Evolutionary conservation across 2,797 vertebrate genomes (phyloP).

Genomic region (Tauraco hartlaubi): DNA sequence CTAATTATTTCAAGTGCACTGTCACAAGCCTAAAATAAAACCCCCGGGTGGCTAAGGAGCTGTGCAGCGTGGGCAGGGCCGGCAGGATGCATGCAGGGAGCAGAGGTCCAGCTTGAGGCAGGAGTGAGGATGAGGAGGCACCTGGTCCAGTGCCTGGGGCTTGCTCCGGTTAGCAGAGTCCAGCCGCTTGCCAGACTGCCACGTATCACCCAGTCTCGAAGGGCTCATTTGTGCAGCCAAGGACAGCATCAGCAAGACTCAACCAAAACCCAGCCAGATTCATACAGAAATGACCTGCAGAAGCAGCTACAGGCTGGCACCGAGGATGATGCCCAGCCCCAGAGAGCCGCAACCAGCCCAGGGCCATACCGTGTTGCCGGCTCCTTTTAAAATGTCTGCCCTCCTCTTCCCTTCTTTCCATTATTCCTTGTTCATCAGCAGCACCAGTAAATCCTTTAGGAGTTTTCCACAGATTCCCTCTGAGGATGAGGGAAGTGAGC

Average conservation of each 20-base stretch:
- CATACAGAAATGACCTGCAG: fast-evolving
- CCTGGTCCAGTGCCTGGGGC: neutral
- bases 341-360: neutral
- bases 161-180: fast-evolving
- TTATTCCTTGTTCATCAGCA: neutral
- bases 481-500: neutral
- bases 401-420: neutral
- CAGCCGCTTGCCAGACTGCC: fast-evolving
- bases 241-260: neutral
- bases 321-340: fast-evolving
- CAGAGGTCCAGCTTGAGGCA: neutral
- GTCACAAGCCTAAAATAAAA: neutral
- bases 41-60: neutral
- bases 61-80: neutral
- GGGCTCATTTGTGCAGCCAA: neutral
- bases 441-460: neutral
- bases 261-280: neutral
- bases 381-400: neutral
- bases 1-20: neutral
- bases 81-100: neutral
- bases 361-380: neutral
- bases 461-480: neutral
- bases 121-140: neutral
- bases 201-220: fast-evolving
- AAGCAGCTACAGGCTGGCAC: neutral